A percentile compares a stretch with the other conserved stretches of the same genome.
Conservation (phyloP, 1,140 invertebrate genomes). For the Oppia nitens region DNA sequence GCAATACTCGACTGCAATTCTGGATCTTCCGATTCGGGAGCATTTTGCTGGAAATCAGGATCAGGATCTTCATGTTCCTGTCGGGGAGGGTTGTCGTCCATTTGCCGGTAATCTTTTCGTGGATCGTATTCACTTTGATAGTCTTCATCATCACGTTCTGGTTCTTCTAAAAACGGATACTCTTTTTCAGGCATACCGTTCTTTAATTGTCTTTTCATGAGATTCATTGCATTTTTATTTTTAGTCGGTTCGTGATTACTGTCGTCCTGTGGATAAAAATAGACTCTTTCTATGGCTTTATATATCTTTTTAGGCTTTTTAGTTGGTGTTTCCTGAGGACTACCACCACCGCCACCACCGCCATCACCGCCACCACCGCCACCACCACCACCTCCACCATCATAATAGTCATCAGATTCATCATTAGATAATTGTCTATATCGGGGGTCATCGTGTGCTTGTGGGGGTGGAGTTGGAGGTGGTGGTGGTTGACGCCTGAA, state of each 20-base stretch:
- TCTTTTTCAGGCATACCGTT: not conserved
- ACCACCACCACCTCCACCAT: not conserved
- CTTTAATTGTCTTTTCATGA: too few relatives aligned
- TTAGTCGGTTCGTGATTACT: not conserved
- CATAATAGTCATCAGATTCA: not conserved
- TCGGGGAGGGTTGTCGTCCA: not conserved
- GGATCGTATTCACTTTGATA: not conserved
- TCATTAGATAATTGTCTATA: not conserved
- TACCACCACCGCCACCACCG: not conserved
- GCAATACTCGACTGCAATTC: not conserved
- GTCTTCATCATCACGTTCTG: not conserved
- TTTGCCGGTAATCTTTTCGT: not conserved
- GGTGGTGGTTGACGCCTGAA: not conserved
- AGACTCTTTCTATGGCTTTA: not conserved
- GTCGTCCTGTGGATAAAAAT: not conserved
- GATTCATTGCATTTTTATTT: not conserved
- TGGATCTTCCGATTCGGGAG: not conserved
- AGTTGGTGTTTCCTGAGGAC: not conserved
- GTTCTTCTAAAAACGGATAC: not conserved
- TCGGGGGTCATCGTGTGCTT: not conserved
- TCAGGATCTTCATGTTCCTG: not conserved
- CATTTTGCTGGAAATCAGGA: not conserved
- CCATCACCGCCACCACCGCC: too few relatives aligned
- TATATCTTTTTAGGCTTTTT: not conserved
- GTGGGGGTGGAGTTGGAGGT: not conserved